Percentiles rank a stretch among this genome's conserved stretches.
phyloP scores from a whole-genome alignment of 2,797 vertebrate genomes.

The Columba guinea region DNA sequence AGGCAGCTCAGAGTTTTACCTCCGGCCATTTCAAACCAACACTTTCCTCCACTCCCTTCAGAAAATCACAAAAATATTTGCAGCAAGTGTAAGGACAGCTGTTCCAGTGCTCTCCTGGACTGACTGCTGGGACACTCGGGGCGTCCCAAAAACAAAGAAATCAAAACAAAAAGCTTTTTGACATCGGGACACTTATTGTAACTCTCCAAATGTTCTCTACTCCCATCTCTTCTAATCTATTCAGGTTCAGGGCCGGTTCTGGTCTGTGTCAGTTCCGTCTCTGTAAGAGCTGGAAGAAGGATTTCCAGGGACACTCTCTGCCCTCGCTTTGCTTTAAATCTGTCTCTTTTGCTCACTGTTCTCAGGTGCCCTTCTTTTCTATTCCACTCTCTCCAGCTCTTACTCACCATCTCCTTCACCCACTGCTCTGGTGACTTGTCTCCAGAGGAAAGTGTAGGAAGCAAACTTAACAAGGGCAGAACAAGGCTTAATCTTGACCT shows the following conservation, averaged over 20 bases:
- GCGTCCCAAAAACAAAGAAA: neutral
- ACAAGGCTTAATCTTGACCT: neutral
- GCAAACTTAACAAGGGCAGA: neutral
- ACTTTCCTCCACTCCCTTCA: neutral
- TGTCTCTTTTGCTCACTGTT: neutral
- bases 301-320: fast-evolving
- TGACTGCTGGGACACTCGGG: neutral
- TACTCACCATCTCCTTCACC: neutral
- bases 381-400: neutral
- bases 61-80: conserved; percentile 7
- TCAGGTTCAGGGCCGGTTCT: neutral
- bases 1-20: conserved; percentile 15
- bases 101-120: neutral
- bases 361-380: neutral
- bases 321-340: neutral
- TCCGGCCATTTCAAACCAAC: neutral
- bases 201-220: neutral
- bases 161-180: neutral
- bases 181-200: neutral
- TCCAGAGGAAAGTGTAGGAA: neutral
- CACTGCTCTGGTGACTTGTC: neutral
- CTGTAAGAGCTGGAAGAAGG: neutral
- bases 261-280: neutral
- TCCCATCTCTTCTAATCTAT: neutral
- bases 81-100: neutral